Evolutionary conservation across 1,140 invertebrate genomes (phyloP).

Genomic region (Ceratosolen fusciceps): DNA sequence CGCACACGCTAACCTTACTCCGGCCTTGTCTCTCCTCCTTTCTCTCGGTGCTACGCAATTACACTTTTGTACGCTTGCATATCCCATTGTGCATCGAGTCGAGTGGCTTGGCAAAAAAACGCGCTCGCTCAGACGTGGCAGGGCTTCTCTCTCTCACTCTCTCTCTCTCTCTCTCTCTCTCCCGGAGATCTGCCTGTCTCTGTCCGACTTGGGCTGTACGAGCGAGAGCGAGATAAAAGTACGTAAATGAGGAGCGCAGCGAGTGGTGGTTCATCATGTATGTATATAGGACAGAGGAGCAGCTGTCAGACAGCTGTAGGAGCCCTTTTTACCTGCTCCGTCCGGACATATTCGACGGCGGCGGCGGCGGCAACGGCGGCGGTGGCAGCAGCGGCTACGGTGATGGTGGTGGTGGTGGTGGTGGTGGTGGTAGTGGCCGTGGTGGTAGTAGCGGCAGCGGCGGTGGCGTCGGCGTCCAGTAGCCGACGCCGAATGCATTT

Average conservation of each 20-base stretch:
- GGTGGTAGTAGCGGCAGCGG: too few species aligned
- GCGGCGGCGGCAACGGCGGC: conserved; percentile 48
- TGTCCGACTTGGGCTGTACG: too few species aligned
- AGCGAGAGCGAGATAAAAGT: conserved; percentile 27
- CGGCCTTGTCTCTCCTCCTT: not conserved
- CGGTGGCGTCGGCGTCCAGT: conserved; percentile 51
- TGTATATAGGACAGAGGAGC: conserved; percentile 71
- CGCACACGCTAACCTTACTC: conserved; percentile 2
- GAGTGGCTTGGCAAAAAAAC: not conserved
- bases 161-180: too few species aligned
- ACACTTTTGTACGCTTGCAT: conserved; percentile 46
- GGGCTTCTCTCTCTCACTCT: too few species aligned
- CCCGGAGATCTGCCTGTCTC: too few species aligned
- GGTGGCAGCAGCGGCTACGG: too few species aligned
- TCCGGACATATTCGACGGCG: not conserved
- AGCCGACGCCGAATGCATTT: conserved; percentile 51
- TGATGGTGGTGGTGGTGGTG: too few species aligned
- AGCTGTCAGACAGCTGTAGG: conserved; percentile 72
- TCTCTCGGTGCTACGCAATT: conserved; percentile 5
- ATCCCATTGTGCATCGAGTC: conserved; percentile 54
- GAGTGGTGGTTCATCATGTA: conserved; percentile 63
- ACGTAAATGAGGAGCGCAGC: conserved; percentile 46
- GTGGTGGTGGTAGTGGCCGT: too few species aligned
- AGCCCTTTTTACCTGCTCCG: conserved; percentile 69
- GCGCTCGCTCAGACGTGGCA: not conserved